phyloP scores from a whole-genome alignment of 2,113 vertebrate species.

The Dipodomys ordii region DNA sequence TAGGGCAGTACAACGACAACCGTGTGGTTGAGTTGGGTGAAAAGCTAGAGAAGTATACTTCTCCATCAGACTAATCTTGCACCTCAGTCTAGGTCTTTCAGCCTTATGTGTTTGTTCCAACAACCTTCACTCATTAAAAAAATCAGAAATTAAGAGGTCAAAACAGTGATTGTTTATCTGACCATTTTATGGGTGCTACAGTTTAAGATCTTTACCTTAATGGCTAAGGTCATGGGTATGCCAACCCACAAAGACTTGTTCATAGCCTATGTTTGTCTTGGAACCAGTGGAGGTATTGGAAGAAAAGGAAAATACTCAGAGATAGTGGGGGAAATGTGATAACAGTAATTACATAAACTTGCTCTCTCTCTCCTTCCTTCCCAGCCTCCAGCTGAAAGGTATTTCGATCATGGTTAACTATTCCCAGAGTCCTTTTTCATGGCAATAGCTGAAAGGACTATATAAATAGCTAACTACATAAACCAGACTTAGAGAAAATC shows the following conservation, averaged over 20 bases:
- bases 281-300: not conserved
- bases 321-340: constrained; percentile 54
- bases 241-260: constrained; percentile 68
- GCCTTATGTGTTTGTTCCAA: constrained; percentile 16
- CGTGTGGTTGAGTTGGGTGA: not conserved
- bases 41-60: not conserved
- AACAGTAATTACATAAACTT: constrained; percentile 51
- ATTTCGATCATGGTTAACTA: constrained; percentile 46
- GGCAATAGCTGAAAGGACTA: not conserved
- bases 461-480: constrained; percentile 62
- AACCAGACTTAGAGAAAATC: constrained; percentile 27
- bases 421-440: constrained; percentile 48
- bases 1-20: not conserved
- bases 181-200: not conserved
- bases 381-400: not conserved
- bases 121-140: not conserved
- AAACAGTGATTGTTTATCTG: constrained; percentile 43
- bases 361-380: not conserved
- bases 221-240: not conserved
- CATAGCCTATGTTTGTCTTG: constrained; percentile 67
- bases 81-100: not conserved
- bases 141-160: not conserved
- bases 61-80: not conserved
- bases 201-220: not conserved
- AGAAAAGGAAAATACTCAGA: constrained; percentile 45